These are phyloP conservation scores for Pecten maximus DNA, from an alignment of 2,888 invertebrate species.

Conservation along the genomic window DNA sequence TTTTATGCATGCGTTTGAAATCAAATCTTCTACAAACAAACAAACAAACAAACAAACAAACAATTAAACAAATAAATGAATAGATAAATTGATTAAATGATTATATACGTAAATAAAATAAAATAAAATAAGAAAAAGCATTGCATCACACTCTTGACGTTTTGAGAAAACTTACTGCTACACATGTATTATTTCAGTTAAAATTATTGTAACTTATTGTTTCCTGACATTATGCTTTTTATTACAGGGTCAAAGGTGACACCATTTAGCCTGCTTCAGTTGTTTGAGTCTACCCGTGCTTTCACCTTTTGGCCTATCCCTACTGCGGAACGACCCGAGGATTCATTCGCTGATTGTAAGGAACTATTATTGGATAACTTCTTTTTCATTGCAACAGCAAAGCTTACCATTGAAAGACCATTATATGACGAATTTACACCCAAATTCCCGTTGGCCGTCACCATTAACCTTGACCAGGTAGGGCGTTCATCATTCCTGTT, in stretches of 20 bases:
- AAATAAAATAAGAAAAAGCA: too few relatives aligned
- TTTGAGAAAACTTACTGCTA: too few relatives aligned
- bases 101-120: too few relatives aligned
- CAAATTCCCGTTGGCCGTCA: conserved; percentile 48
- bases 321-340: not conserved
- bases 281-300: conserved; percentile 50
- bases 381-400: conserved; percentile 48
- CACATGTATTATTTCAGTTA: too few relatives aligned
- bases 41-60: too few relatives aligned
- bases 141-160: too few relatives aligned
- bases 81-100: too few relatives aligned
- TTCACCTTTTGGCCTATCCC: conserved; percentile 44
- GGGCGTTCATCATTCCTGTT: conserved; percentile 46
- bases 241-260: conserved; percentile 41
- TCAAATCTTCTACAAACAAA: too few relatives aligned
- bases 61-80: too few relatives aligned
- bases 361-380: conserved; percentile 37
- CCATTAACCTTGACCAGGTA: conserved; percentile 40
- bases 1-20: too few relatives aligned
- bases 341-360: conserved; percentile 46
- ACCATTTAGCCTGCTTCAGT: conserved; percentile 40
- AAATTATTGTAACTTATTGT: too few relatives aligned
- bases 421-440: conserved; percentile 44
- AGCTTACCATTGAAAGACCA: conserved; percentile 36
- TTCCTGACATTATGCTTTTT: not conserved